phyloP scores from a whole-genome alignment of 1,140 invertebrate genomes.

The Drosophila sturtevanti region DNA sequence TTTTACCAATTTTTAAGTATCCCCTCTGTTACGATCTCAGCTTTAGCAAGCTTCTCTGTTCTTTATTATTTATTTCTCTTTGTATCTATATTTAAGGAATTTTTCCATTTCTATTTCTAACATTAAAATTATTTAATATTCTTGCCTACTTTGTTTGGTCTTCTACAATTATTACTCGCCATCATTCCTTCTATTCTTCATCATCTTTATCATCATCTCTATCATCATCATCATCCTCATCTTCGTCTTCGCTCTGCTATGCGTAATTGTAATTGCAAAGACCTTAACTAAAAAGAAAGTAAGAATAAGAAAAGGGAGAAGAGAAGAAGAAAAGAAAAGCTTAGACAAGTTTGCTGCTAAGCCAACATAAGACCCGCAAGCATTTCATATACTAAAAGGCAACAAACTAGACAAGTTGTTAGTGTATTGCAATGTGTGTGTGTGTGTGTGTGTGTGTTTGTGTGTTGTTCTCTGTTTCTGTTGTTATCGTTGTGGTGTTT shows the following conservation, averaged over 20 bases:
- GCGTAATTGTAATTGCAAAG: conserved; percentile 77
- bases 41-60: too few relatives aligned
- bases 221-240: conserved; percentile 31
- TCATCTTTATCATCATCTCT: conserved; percentile 24
- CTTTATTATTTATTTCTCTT: not conserved
- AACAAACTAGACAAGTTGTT: conserved; percentile 70
- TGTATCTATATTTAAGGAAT: not conserved
- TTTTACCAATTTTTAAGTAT: too few relatives aligned
- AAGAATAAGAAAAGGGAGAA: not conserved
- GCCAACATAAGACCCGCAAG: conserved; percentile 78
- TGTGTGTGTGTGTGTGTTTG: conserved; percentile 4
- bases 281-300: conserved; percentile 11
- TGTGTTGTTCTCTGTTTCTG: conserved; percentile 49
- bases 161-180: conserved; percentile 58
- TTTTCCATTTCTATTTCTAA: conserved; percentile 20
- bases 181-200: conserved; percentile 2
- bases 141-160: conserved; percentile 64
- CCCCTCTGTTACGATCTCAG: too few relatives aligned
- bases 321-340: conserved; percentile 24
- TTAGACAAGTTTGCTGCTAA: conserved; percentile 79
- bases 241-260: conserved; percentile 25
- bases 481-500: conserved; percentile 78
- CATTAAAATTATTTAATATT: conserved; percentile 61
- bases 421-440: conserved; percentile 35
- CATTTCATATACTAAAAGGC: conserved; percentile 74